Evolutionary conservation across 2,113 vertebrate species (phyloP).

Genomic region (Pelvicachromis taeniatus): DNA sequence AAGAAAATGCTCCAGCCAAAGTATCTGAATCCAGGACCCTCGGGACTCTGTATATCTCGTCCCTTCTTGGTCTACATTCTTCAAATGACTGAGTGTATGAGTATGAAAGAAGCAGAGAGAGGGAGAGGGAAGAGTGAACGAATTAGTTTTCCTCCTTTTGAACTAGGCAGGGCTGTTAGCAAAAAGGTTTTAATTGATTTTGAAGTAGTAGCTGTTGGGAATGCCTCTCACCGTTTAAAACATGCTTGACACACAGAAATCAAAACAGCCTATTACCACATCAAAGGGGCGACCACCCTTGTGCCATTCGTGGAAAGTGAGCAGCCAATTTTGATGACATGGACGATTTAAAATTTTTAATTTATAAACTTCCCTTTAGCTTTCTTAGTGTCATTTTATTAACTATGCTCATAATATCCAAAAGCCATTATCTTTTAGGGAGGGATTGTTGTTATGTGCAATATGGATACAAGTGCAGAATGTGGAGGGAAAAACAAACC

Average conservation of each 20-base stretch:
- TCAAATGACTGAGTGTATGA: constrained; percentile 7
- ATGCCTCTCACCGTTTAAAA: constrained; percentile 51
- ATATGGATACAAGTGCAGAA: not conserved
- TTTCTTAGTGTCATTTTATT: constrained; percentile 6
- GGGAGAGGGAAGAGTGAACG: not conserved
- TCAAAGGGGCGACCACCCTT: constrained; percentile 54
- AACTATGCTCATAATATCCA: not conserved
- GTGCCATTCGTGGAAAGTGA: constrained; percentile 41
- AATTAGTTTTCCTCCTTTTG: constrained; percentile 21
- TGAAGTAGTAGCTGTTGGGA: constrained; percentile 57
- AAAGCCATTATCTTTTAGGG: not conserved
- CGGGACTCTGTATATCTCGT: constrained; percentile 11
- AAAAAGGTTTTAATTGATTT: constrained; percentile 66
- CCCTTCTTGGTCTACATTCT: constrained; percentile 24
- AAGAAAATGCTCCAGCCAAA: not conserved
- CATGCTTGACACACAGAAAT: constrained; percentile 63
- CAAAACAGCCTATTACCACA: constrained; percentile 64
- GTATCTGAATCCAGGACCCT: constrained; percentile 18
- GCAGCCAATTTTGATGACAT: constrained; percentile 45
- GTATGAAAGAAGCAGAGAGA: not conserved
- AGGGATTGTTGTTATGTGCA: not conserved
- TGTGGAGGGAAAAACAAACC: not conserved
- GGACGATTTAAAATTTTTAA: constrained; percentile 27
- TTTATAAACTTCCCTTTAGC: constrained; percentile 21
- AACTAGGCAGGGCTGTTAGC: constrained; percentile 47